These are phyloP conservation scores for Hypothenemus hampei DNA, from an alignment of 1,140 invertebrate species.

Conservation along the genomic window DNA sequence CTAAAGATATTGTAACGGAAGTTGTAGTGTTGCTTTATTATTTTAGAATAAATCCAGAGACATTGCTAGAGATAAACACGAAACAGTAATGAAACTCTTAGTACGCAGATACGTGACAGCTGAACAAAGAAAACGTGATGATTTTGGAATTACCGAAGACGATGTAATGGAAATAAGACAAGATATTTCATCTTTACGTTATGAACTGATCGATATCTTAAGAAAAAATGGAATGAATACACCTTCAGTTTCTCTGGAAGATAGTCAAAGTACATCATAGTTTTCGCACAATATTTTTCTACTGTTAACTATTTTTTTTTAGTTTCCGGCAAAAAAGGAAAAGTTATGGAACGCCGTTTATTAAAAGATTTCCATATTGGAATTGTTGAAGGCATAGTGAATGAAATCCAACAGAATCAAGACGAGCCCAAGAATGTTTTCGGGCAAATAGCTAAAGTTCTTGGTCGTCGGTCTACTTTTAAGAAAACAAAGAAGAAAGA, in stretches of 20 bases:
- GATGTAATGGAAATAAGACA: conserved; percentile 90
- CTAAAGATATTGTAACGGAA: neutral
- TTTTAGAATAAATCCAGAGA: conserved; percentile 31
- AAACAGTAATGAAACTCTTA: conserved; percentile 70
- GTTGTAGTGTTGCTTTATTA: neutral
- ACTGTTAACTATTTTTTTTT: conserved; percentile 42
- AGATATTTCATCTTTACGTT: conserved; percentile 75
- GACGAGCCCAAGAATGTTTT: conserved; percentile 66
- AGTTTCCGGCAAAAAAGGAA: conserved; percentile 66
- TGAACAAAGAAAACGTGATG: conserved; percentile 69
- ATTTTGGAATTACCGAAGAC: conserved; percentile 80
- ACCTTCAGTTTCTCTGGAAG: conserved; percentile 27
- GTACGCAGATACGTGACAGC: conserved; percentile 83
- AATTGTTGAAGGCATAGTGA: conserved; percentile 53
- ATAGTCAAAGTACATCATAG: conserved; percentile 24
- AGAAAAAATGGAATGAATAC: conserved; percentile 65
- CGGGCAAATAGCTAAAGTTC: conserved; percentile 69
- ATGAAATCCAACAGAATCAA: conserved; percentile 52
- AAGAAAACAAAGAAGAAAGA: conserved; percentile 67
- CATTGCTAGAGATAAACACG: conserved; percentile 21
- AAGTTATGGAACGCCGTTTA: conserved; percentile 73
- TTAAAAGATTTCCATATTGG: conserved; percentile 84
- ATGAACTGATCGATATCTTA: conserved; percentile 81
- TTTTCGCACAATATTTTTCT: neutral
- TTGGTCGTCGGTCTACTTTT: conserved; percentile 59